Base-by-base conservation (phyloP, 2,113 vertebrate species). In the Leucopternis melanops region DNA sequence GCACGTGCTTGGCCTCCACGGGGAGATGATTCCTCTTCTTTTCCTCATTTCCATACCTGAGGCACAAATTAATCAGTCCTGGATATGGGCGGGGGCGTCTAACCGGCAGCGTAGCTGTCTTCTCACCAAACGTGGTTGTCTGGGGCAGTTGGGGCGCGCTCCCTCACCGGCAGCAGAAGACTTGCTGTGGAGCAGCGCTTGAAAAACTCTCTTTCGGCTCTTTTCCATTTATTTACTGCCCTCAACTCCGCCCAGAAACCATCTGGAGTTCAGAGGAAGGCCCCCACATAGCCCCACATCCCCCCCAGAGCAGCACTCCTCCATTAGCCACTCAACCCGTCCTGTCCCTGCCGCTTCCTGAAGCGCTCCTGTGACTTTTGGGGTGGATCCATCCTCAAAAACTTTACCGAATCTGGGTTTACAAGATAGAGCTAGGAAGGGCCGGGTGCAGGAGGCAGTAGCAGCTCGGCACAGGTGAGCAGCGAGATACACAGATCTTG, bases 271-370 rank as follows among this genome's bases (percentile, higher is more conserved):
- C 70, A 26, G 57, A 50, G 12, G n/a, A 62, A 34, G 57, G 55
- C 3, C 25, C 54, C 27, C 32, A 2, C 1, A 2, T 7, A 8
- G 4, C n/a, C 61, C 47, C 77, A 3, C 1, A 1, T 13, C 16
- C 5, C 23, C 16, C 23, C 9, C 16, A 0, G 8, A 15, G 7
- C 65, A 58, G 49, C 55, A 70, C 8, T 19, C 19, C 17, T 20
- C 22, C 0, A 1, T 17, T 4, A 1, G 45, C n/a, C 2, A 0
- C 69, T 31, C 59, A 26, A 9, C 50, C 5, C 1, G 2, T 38
- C 55, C 57, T 25, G 8, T 16, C n/a, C 14, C 17, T 47, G 49
- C 21, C 6, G 9, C 47, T 38, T 34, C 15, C 52, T 15, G 17
- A 27, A 23, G 40, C 8, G 5, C 42, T 69, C 12, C n/a, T 20